Evolutionary conservation across 2,797 vertebrate species (phyloP).

Genomic region (Bradypodion ventrale): DNA sequence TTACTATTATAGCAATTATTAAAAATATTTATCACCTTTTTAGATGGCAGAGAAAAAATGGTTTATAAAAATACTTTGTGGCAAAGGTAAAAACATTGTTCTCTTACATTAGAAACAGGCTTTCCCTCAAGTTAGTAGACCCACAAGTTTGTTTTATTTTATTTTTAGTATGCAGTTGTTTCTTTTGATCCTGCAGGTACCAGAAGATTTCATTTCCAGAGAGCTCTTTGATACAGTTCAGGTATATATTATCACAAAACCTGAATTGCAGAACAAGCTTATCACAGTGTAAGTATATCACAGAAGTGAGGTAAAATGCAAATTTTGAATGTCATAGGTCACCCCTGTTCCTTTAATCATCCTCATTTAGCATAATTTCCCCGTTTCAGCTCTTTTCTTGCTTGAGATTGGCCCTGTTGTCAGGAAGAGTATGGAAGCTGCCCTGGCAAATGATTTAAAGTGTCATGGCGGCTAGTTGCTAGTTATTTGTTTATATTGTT

Average conservation of each 20-base stretch:
- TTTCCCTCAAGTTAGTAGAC: background rate
- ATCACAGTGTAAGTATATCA: constrained; percentile 92
- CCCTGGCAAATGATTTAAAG: background rate
- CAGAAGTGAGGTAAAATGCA: background rate
- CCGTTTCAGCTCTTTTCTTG: background rate
- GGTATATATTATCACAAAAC: constrained; percentile 99
- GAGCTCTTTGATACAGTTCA: constrained; percentile 98
- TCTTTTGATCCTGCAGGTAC: constrained; percentile 80
- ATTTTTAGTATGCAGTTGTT: background rate
- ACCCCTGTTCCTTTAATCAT: background rate
- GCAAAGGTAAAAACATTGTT: background rate
- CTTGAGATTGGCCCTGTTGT: background rate
- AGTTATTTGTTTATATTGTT: no score
- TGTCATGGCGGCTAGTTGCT: background rate
- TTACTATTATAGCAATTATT: background rate
- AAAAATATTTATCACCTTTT: background rate
- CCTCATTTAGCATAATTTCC: background rate
- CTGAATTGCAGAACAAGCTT: constrained; percentile 97
- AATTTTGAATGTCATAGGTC: background rate
- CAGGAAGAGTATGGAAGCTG: background rate
- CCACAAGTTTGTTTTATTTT: background rate
- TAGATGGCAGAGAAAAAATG: background rate
- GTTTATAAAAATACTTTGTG: background rate
- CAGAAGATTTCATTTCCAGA: constrained; percentile 96
- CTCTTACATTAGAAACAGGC: background rate